Conservation (phyloP, 1,140 invertebrate genomes). For the Drosophila sulfurigaster region DNA sequence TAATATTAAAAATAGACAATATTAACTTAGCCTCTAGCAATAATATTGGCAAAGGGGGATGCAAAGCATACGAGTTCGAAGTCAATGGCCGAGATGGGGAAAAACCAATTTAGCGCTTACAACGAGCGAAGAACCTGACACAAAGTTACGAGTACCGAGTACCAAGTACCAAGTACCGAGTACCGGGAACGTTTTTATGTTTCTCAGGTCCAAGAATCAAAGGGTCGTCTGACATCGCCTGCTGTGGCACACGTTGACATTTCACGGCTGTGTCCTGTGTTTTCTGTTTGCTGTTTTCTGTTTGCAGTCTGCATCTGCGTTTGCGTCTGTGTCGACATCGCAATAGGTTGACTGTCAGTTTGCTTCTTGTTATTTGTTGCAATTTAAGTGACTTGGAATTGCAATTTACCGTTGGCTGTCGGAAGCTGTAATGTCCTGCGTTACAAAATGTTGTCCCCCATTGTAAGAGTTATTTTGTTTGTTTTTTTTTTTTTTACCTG, state of each 20-base stretch:
- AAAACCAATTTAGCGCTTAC: conserved; percentile 2
- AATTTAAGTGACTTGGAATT: conserved; percentile 83
- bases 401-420: conserved; percentile 73
- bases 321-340: conserved; percentile 55
- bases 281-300: too few species aligned
- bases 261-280: conserved; percentile 41
- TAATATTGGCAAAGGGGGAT: too few species aligned
- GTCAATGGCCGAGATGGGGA: conserved; percentile 4
- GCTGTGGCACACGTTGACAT: conserved; percentile 69
- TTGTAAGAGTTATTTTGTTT: too few species aligned
- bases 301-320: too few species aligned
- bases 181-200: not conserved
- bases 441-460: too few species aligned
- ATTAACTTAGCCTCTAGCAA: too few species aligned
- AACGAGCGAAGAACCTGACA: not conserved
- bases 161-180: too few species aligned
- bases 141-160: too few species aligned
- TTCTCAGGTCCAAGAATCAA: not conserved
- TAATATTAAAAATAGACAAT: too few species aligned
- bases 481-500: too few species aligned
- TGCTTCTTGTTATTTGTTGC: conserved; percentile 79
- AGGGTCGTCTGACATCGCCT: not conserved
- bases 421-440: conserved; percentile 10
- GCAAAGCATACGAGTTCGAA: too few species aligned
- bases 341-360: conserved; percentile 62